Evolutionary conservation across 2,113 vertebrate genomes (phyloP).

Genomic region (Nothocercus julius): DNA sequence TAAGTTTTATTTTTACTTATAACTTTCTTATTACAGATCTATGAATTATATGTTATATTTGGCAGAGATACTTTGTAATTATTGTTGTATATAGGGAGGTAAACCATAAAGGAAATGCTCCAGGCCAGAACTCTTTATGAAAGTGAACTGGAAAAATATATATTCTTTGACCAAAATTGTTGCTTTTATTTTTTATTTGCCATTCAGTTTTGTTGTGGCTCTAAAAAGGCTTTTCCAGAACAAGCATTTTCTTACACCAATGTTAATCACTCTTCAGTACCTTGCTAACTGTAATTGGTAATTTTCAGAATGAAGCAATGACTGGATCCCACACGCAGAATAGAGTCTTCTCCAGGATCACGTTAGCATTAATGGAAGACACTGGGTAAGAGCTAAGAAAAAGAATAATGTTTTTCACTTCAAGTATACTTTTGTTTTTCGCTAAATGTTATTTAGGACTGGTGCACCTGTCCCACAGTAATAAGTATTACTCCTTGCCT

Average conservation of each 20-base stretch:
- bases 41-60: background rate
- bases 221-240: background rate
- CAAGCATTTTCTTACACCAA: background rate
- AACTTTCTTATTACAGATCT: background rate
- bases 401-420: background rate
- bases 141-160: background rate
- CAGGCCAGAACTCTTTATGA: background rate
- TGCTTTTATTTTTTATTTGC: background rate
- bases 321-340: constrained; percentile 98
- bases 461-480: background rate
- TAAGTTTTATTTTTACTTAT: constrained; percentile 19
- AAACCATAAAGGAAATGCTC: background rate
- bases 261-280: background rate
- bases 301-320: constrained; percentile 96
- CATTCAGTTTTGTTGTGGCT: background rate
- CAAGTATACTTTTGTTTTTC: background rate
- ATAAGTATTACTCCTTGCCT: background rate
- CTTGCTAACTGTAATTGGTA: constrained; percentile 6
- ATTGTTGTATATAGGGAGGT: background rate
- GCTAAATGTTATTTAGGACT: background rate
- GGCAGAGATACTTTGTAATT: background rate
- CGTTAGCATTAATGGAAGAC: constrained; percentile 97
- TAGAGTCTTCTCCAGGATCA: constrained; percentile 94
- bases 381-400: constrained; percentile 83
- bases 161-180: background rate